These are phyloP conservation scores for Synodontis membranacea DNA, from an alignment of 2,113 vertebrate genomes.

Conservation along the genomic window DNA sequence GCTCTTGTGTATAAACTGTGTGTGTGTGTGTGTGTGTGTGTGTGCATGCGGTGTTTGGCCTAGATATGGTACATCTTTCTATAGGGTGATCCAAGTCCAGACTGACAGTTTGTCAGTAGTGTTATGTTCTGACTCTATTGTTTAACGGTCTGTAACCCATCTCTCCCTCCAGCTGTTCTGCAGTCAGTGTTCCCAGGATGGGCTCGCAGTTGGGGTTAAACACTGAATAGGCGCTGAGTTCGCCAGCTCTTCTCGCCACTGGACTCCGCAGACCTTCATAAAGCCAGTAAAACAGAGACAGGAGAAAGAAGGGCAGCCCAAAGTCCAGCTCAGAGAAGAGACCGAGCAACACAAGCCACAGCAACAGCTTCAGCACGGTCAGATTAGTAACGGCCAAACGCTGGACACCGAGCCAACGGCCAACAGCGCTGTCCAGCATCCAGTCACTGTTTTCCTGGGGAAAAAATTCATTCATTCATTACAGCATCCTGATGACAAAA, in stretches of 20 bases:
- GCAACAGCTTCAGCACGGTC: slow-evolving; percentile 80
- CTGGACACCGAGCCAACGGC: slow-evolving; percentile 66
- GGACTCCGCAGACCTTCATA: slow-evolving; percentile 82
- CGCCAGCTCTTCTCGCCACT: slow-evolving; percentile 72
- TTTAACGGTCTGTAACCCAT: slow-evolving; percentile 77
- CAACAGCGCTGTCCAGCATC: slow-evolving; percentile 65
- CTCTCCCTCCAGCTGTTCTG: slow-evolving; percentile 90
- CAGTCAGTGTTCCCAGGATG: slow-evolving; percentile 85
- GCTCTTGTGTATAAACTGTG: not conserved
- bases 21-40: not conserved
- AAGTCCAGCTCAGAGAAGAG: slow-evolving; percentile 88
- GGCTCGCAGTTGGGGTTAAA: slow-evolving; percentile 91
- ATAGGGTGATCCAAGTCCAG: not conserved
- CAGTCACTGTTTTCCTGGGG: slow-evolving; percentile 60
- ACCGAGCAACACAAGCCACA: slow-evolving; percentile 87
- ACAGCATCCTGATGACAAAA: not conserved
- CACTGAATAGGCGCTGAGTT: slow-evolving; percentile 92
- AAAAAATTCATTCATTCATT: not conserved
- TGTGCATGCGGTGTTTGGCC: not conserved
- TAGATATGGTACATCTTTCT: not conserved
- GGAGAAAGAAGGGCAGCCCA: slow-evolving; percentile 82
- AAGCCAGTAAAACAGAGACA: slow-evolving; percentile 93
- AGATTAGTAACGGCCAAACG: slow-evolving; percentile 67
- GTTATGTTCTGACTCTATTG: slow-evolving; percentile 55
- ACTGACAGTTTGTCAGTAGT: not conserved